These are phyloP conservation scores for Athalia cordata DNA, from an alignment of 2,888 invertebrate species.

Conservation along the genomic window DNA sequence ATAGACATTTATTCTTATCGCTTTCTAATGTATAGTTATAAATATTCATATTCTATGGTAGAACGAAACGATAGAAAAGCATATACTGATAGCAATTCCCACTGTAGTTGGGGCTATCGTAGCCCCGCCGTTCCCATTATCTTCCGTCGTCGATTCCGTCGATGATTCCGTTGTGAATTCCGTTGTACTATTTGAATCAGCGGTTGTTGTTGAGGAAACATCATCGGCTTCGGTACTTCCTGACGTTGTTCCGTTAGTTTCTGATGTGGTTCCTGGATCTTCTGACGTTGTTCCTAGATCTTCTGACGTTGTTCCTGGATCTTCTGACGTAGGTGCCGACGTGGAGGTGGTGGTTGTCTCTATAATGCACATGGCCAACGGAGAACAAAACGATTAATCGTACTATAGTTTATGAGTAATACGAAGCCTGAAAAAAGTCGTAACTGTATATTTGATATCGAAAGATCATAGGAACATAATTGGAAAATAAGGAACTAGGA, in stretches of 20 bases:
- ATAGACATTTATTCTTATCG: conserved; percentile 22
- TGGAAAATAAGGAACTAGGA: too few relatives aligned
- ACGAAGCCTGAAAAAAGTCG: neutral
- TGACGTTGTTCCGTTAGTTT: too few relatives aligned
- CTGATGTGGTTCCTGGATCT: too few relatives aligned
- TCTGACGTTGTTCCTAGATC: neutral
- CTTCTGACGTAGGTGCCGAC: neutral
- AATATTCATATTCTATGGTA: conserved; percentile 14
- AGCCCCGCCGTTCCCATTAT: neutral
- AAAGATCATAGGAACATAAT: too few relatives aligned
- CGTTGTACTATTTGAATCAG: neutral
- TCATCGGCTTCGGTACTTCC: neutral
- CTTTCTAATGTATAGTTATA: conserved; percentile 6
- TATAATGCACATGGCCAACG: conserved; percentile 5
- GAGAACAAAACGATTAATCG: neutral
- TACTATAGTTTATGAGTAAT: neutral
- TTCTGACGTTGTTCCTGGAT: conserved; percentile 4
- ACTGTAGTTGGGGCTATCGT: neutral
- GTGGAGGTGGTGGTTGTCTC: neutral
- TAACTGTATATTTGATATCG: neutral
- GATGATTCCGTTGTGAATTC: neutral
- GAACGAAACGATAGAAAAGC: conserved; percentile 11
- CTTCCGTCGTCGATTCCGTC: conserved; percentile 3
- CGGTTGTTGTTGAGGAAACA: neutral
- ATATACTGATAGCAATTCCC: conserved; percentile 17